Conservation (phyloP, 2,888 invertebrate genomes). For the Trichacis sp. region DNA sequence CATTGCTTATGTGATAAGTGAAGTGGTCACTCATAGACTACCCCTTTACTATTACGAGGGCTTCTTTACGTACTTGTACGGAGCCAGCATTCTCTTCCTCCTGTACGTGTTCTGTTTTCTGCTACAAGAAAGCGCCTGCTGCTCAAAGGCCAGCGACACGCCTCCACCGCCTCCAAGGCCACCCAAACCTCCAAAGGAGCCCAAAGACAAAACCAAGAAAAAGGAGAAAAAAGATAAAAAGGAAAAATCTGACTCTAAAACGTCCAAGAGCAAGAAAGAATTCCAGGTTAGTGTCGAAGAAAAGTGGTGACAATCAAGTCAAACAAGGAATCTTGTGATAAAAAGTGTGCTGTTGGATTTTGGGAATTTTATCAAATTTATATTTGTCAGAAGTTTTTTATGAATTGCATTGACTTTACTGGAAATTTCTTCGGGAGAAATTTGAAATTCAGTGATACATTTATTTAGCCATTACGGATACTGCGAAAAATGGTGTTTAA, state of each 20-base stretch:
- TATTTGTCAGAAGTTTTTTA: not conserved
- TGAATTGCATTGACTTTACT: not conserved
- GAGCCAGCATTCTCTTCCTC: constrained; percentile 92
- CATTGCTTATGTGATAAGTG: constrained; percentile 93
- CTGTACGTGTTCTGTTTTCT: constrained; percentile 95
- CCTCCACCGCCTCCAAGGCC: constrained; percentile 76
- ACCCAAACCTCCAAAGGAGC: constrained; percentile 75
- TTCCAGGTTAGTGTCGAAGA: constrained; percentile 71
- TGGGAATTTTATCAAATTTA: not conserved
- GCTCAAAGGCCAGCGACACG: constrained; percentile 75
- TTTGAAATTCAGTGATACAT: not conserved
- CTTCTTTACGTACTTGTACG: constrained; percentile 94
- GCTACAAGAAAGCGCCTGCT: constrained; percentile 90
- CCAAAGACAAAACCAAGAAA: constrained; percentile 78
- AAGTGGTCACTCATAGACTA: constrained; percentile 92
- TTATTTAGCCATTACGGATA: no score
- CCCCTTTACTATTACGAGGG: constrained; percentile 95
- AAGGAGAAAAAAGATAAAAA: constrained; percentile 73
- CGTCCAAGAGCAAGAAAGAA: constrained; percentile 71
- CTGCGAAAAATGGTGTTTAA: no score
- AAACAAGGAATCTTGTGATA: no score
- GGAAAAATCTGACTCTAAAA: constrained; percentile 73
- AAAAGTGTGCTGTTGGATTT: not conserved
- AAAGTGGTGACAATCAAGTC: no score
- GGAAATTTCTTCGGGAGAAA: not conserved